Conservation (phyloP, 2,888 invertebrate species). For the Neocrepidodera transversa region DNA sequence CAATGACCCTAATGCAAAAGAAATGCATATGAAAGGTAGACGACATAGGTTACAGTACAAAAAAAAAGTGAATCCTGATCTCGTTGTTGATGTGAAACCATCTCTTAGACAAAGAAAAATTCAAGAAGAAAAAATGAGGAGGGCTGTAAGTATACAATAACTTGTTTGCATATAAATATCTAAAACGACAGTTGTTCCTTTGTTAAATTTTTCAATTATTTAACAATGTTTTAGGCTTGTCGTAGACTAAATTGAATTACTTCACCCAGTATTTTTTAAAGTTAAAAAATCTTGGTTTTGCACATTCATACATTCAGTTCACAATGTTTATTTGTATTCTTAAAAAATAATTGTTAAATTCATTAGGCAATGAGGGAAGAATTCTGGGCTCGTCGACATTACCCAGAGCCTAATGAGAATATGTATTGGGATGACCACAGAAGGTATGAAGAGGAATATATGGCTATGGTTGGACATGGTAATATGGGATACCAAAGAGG, state of each 20-base stretch:
- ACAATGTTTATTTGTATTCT: not conserved
- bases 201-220: conserved; percentile 40
- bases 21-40: conserved; percentile 99
- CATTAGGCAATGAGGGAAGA: conserved; percentile 68
- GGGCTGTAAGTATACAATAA: conserved; percentile 65
- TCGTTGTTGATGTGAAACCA: conserved; percentile 95
- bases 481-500: conserved; percentile 59
- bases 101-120: conserved; percentile 86
- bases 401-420: conserved; percentile 77
- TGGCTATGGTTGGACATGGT: conserved; percentile 74
- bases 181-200: conserved; percentile 47
- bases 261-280: conserved; percentile 42
- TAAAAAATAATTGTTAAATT: conserved; percentile 7
- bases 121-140: conserved; percentile 84
- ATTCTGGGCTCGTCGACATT: conserved; percentile 71
- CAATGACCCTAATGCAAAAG: conserved; percentile 99
- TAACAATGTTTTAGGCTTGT: conserved; percentile 46
- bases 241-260: conserved; percentile 39
- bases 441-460: conserved; percentile 77
- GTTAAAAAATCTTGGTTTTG: conserved; percentile 44
- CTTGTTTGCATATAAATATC: not conserved
- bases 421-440: conserved; percentile 88
- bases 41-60: conserved; percentile 97
- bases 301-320: conserved; percentile 44
- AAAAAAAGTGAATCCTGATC: conserved; percentile 91